Conservation (phyloP, 2,797 vertebrate species). For the Aeoliscus strigatus region DNA sequence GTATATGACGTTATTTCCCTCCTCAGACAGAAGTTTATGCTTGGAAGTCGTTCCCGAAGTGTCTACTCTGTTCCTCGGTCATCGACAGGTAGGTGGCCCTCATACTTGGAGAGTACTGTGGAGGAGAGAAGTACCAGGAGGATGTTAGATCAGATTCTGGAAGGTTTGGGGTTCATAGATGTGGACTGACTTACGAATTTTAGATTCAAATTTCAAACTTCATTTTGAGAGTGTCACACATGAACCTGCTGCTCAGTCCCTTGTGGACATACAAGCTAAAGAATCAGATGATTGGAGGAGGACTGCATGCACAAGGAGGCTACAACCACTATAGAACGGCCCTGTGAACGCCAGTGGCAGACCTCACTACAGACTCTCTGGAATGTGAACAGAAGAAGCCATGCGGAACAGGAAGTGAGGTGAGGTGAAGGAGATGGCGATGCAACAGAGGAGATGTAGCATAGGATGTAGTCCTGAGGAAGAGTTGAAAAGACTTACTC, state of each 20-base stretch:
- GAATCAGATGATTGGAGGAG: constrained; percentile 19
- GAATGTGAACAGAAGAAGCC: constrained; percentile 46
- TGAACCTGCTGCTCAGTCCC: background rate
- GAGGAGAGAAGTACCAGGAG: constrained; percentile 1
- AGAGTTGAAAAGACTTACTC: constrained; percentile 75
- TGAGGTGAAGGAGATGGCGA: constrained; percentile 22
- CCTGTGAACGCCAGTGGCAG: constrained; percentile 39
- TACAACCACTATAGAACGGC: constrained; percentile 19
- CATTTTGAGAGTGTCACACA: too few relatives aligned
- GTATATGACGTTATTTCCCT: constrained; percentile 3
- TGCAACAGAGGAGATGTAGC: constrained; percentile 35
- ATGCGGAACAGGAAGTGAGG: constrained; percentile 49
- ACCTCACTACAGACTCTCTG: constrained; percentile 30
- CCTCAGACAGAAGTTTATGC: constrained; percentile 63
- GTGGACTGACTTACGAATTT: too few relatives aligned
- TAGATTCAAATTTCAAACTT: too few relatives aligned
- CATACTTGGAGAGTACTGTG: constrained; percentile 96
- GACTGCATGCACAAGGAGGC: constrained; percentile 46
- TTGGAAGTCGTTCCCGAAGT: constrained; percentile 80
- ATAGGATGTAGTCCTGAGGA: constrained; percentile 35
- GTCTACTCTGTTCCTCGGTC: constrained; percentile 83
- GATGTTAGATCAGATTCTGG: constrained; percentile 5
- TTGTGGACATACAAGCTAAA: constrained; percentile 1
- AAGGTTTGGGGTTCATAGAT: background rate
- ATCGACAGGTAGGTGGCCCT: constrained; percentile 92